A percentile compares a stretch with the other conserved stretches of the same genome.
phyloP scores from a whole-genome alignment of 2,113 vertebrate genomes.

The Atlantisia rogersi region DNA sequence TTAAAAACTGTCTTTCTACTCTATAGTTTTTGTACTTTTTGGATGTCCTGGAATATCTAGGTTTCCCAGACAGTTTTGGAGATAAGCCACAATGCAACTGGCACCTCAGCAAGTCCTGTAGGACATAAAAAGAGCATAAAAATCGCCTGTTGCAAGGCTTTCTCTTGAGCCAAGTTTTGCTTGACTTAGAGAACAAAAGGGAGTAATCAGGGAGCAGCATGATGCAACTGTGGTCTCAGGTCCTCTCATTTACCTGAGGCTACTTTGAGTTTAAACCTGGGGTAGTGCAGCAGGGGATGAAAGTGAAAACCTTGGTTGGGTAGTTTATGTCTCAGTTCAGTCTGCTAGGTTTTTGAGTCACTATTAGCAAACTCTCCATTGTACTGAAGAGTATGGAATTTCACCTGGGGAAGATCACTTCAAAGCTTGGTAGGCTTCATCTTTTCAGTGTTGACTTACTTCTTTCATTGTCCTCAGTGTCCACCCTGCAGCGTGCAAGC shows the following conservation, averaged over 20 bases:
- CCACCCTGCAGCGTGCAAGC: fast-evolving
- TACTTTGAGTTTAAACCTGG: background rate
- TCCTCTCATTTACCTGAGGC: background rate
- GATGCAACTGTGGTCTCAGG: background rate
- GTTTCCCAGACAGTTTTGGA: background rate
- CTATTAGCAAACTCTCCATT: background rate
- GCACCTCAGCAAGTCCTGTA: background rate
- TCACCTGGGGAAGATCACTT: background rate
- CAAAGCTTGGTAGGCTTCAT: background rate
- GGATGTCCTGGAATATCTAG: background rate
- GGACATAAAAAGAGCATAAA: background rate
- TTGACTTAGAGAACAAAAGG: background rate
- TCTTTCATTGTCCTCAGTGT: background rate
- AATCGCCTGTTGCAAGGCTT: background rate
- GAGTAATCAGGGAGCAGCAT: background rate
- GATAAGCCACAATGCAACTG: background rate
- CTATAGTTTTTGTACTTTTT: background rate
- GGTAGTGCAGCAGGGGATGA: background rate
- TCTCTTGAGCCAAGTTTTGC: background rate
- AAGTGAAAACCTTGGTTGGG: background rate
- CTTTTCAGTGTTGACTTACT: background rate
- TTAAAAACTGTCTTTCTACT: background rate
- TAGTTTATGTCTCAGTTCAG: background rate
- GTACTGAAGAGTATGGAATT: background rate
- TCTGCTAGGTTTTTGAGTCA: background rate